Evolutionary conservation across 2,797 vertebrate genomes (phyloP).

Genomic region (Enteromius thamalakanensis): DNA sequence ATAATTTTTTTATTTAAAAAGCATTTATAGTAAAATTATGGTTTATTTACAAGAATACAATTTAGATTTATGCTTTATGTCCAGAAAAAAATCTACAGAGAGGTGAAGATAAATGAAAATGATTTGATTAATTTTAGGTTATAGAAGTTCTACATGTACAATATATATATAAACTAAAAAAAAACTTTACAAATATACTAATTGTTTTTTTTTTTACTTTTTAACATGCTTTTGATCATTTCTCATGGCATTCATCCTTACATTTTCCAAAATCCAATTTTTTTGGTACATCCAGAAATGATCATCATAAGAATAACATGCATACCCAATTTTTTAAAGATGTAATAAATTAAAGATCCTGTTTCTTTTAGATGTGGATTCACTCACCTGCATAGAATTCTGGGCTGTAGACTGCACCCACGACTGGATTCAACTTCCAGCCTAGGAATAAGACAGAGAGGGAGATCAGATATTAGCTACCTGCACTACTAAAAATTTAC

Average conservation of each 20-base stretch:
- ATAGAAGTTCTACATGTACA: neutral
- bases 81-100: neutral
- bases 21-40: neutral
- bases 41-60: neutral
- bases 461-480: conserved; percentile 16
- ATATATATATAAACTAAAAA: neutral
- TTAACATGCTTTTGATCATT: neutral
- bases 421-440: conserved; percentile 98
- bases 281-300: neutral
- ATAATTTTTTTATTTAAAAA: too few species aligned
- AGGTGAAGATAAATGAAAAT: neutral
- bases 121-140: neutral
- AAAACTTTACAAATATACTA: neutral
- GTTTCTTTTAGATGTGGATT: neutral
- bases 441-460: conserved; percentile 74
- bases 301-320: neutral
- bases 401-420: conserved; percentile 96
- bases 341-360: neutral
- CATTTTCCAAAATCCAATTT: neutral
- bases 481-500: conserved; percentile 3
- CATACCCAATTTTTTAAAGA: neutral
- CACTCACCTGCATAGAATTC: conserved; percentile 98
- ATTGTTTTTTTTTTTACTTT: neutral
- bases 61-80: neutral
- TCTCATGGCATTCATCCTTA: neutral